Conservation (phyloP, 2,113 vertebrate genomes). For the Hemichromis elongatus region DNA sequence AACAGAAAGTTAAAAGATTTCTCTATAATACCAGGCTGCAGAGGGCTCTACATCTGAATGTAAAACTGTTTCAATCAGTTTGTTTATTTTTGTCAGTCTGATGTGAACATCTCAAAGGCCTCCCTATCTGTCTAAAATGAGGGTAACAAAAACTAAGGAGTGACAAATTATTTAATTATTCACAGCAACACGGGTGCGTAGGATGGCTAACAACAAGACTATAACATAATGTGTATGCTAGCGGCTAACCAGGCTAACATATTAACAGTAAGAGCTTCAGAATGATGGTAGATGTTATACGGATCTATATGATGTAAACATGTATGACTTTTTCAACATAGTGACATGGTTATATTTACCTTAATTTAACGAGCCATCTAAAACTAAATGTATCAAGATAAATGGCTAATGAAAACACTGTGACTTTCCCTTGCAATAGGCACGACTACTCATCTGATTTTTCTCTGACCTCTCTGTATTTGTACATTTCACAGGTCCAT, state of each 20-base stretch:
- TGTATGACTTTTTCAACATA: accelerated
- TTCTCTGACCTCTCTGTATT: not conserved
- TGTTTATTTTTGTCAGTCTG: too few relatives aligned
- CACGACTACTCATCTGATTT: accelerated
- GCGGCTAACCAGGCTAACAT: accelerated
- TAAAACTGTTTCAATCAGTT: too few relatives aligned
- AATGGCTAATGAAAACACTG: too few relatives aligned
- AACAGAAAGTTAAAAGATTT: not conserved
- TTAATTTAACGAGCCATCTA: not conserved
- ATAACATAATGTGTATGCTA: not conserved
- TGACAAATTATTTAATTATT: not conserved
- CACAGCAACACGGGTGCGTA: not conserved
- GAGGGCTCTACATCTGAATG: too few relatives aligned
- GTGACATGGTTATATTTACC: accelerated
- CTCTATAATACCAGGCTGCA: too few relatives aligned
- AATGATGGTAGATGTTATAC: not conserved
- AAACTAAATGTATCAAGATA: not conserved
- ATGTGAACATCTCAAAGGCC: not conserved
- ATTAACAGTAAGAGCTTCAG: not conserved
- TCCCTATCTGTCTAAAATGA: not conserved
- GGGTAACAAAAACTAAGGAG: not conserved
- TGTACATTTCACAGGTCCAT: constrained; percentile 78
- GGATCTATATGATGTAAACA: not conserved
- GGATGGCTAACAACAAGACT: not conserved
- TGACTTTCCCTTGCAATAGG: not conserved